Evolutionary conservation across 2,888 invertebrate genomes (phyloP).

Genomic region (Lissonota sp.): DNA sequence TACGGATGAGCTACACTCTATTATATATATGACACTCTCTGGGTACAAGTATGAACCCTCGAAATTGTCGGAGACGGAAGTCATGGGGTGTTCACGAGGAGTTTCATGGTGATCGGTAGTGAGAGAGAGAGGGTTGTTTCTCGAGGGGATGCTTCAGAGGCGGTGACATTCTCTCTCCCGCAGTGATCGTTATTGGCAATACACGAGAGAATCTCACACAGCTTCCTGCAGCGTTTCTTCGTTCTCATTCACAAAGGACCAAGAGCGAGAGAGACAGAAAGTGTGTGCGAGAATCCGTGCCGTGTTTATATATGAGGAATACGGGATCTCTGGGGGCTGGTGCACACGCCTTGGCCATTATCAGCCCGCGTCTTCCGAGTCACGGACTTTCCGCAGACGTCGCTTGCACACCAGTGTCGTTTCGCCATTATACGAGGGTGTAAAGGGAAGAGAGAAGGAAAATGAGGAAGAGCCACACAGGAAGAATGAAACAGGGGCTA

Average conservation of each 20-base stretch:
- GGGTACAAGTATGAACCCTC: neutral
- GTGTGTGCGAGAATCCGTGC: constrained; percentile 18
- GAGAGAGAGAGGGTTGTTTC: constrained; percentile 26
- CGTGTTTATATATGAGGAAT: neutral
- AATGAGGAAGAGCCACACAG: constrained; percentile 8
- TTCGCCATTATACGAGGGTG: constrained; percentile 49
- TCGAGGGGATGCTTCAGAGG: constrained; percentile 22
- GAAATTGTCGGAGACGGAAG: constrained; percentile 43
- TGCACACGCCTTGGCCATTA: constrained; percentile 63
- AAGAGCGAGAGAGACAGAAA: neutral
- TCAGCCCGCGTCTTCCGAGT: constrained; percentile 48
- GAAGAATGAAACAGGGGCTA: neutral
- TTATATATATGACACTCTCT: constrained; percentile 20
- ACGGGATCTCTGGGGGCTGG: constrained; percentile 9
- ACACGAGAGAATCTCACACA: constrained; percentile 42
- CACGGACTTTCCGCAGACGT: constrained; percentile 51
- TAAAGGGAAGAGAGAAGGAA: neutral
- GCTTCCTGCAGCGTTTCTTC: neutral
- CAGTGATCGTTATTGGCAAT: constrained; percentile 63
- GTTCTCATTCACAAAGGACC: neutral
- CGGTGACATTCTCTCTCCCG: constrained; percentile 41
- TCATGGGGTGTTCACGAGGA: constrained; percentile 8
- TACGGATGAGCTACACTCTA: neutral
- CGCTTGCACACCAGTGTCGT: constrained; percentile 49
- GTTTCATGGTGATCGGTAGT: neutral